phyloP scores from a whole-genome alignment of 2,797 vertebrate species.

The Sebastes goodei region DNA sequence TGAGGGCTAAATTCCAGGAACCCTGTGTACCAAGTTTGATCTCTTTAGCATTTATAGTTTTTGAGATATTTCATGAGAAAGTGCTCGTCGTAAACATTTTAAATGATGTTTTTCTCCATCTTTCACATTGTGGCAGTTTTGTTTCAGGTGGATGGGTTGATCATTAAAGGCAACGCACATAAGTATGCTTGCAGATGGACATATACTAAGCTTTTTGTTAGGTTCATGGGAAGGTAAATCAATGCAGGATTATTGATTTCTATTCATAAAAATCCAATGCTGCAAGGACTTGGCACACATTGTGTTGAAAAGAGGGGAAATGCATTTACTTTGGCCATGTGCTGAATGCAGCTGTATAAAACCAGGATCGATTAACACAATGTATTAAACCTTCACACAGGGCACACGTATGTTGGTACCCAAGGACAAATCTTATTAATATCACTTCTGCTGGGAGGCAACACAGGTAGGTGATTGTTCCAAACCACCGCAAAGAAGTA shows the following conservation, averaged over 20 bases:
- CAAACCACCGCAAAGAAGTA: slow-evolving; percentile 60
- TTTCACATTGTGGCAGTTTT: background rate
- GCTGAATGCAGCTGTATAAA: slow-evolving; percentile 13
- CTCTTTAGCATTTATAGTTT: background rate
- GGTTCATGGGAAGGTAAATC: background rate
- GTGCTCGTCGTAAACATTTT: background rate
- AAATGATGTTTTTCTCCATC: background rate
- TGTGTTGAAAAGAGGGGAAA: slow-evolving; percentile 11
- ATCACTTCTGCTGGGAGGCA: slow-evolving; percentile 37
- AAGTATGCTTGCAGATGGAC: background rate
- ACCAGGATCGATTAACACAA: slow-evolving; percentile 42
- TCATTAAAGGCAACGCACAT: background rate
- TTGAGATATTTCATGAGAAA: background rate
- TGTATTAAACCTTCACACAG: slow-evolving; percentile 23
- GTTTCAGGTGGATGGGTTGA: background rate
- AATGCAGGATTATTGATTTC: slow-evolving; percentile 26
- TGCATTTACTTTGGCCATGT: background rate
- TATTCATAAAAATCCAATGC: background rate
- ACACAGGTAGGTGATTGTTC: slow-evolving; percentile 72
- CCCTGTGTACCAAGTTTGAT: background rate
- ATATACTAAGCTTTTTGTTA: background rate
- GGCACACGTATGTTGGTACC: slow-evolving; percentile 27
- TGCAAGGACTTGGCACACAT: slow-evolving; percentile 6
- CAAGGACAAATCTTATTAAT: slow-evolving; percentile 62
- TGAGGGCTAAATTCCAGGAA: background rate